Conservation (phyloP, 2,113 vertebrate species). For the Gnathonemus longibarbis region DNA sequence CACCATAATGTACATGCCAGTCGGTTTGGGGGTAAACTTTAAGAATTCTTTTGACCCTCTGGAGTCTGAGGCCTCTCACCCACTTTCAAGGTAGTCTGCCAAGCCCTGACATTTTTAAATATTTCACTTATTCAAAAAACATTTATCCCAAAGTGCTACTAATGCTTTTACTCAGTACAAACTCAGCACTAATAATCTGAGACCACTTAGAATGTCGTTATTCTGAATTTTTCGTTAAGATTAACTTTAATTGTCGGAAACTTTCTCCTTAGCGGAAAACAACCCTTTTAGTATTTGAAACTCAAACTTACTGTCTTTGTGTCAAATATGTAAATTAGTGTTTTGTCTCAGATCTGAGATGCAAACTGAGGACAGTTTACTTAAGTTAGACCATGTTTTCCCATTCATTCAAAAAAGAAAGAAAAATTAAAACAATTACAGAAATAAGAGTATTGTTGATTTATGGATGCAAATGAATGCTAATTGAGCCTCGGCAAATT, state of each 20-base stretch:
- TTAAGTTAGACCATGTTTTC: background rate
- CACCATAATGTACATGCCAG: background rate
- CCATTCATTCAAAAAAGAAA: background rate
- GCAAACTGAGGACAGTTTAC: background rate
- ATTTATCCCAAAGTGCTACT: no score
- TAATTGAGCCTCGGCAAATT: background rate
- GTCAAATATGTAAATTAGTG: constrained; percentile 1
- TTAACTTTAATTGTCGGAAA: background rate
- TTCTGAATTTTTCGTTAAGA: no score
- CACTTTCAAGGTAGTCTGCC: no score
- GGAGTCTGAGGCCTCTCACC: no score
- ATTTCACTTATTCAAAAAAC: no score
- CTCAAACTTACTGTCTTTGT: background rate
- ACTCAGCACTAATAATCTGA: no score
- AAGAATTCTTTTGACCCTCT: background rate
- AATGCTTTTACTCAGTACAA: no score
- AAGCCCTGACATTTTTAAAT: no score
- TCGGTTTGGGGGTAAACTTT: background rate
- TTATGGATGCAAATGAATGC: background rate
- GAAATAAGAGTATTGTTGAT: background rate
- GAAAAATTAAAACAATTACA: background rate
- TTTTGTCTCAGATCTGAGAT: background rate
- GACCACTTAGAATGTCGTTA: no score
- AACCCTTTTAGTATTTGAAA: background rate
- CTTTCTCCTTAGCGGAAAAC: background rate